These are phyloP conservation scores for Keiferia lycopersicella DNA, from an alignment of 2,888 invertebrate species.

Conservation along the genomic window DNA sequence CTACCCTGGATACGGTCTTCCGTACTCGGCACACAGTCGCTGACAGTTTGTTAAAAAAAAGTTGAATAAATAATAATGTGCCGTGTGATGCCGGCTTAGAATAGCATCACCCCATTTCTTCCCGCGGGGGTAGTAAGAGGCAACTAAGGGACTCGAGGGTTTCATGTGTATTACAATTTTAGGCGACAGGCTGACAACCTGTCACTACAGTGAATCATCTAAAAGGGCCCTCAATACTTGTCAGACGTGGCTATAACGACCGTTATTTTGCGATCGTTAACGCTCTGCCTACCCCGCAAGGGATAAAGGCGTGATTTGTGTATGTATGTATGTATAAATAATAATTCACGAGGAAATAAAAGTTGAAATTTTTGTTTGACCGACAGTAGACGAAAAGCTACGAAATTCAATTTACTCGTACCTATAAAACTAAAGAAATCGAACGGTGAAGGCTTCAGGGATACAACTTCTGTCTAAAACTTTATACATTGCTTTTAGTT, in stretches of 20 bases:
- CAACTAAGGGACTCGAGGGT: not conserved
- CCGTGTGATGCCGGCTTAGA: not conserved
- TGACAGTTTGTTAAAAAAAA: too few species aligned
- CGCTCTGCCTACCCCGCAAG: not conserved
- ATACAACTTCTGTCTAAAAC: not conserved
- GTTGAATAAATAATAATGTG: too few species aligned
- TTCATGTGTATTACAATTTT: not conserved
- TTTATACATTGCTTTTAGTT: not conserved
- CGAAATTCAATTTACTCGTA: too few species aligned
- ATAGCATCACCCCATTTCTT: constrained; percentile 3
- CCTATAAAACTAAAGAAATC: too few species aligned
- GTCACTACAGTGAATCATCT: not conserved
- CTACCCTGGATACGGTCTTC: too few species aligned
- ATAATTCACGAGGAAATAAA: too few species aligned
- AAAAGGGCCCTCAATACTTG: not conserved
- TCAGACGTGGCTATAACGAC: not conserved
- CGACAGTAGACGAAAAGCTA: too few species aligned
- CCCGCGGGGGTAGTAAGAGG: not conserved
- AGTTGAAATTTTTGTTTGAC: too few species aligned
- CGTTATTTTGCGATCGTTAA: not conserved
- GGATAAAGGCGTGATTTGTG: not conserved
- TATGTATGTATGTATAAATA: not conserved
- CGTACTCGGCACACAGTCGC: too few species aligned
- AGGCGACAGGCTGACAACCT: constrained; percentile 5
- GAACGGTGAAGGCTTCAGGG: not conserved